Evolutionary conservation across 2,797 vertebrate species (phyloP).

Genomic region (Rhincodon typus): DNA sequence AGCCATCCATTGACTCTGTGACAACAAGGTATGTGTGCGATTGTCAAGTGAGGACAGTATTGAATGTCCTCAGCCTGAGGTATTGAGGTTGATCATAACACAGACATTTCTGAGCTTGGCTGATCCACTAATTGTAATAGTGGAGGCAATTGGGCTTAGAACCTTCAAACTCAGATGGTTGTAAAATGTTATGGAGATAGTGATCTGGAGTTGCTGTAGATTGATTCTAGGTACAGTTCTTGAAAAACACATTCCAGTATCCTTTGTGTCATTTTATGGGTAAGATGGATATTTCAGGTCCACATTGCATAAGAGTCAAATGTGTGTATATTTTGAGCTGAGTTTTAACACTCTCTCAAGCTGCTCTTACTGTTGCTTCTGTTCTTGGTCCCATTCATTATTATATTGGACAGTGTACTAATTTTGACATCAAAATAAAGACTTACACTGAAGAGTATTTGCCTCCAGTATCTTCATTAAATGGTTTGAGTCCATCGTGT

Average conservation of each 20-base stretch:
- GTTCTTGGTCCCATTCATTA: not conserved
- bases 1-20: not conserved
- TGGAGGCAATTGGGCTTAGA: not conserved
- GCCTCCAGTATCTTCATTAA: not conserved
- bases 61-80: not conserved
- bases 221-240: not conserved
- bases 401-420: not conserved
- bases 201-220: not conserved
- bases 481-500: not conserved
- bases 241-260: constrained; percentile 7
- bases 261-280: not conserved
- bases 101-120: not conserved
- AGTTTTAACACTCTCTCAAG: not conserved
- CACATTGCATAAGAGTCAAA: constrained; percentile 17
- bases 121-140: not conserved
- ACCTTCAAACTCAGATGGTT: not conserved
- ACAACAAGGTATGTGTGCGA: not conserved
- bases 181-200: not conserved
- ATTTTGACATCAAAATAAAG: constrained; percentile 27
- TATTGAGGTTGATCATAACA: not conserved
- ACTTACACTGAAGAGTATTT: not conserved
- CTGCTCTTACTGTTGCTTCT: not conserved
- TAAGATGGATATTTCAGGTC: not conserved
- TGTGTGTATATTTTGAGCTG: not conserved
- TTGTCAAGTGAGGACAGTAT: not conserved